Base-by-base conservation (phyloP, 2,888 invertebrate species). In the Calephelis perditalis region DNA sequence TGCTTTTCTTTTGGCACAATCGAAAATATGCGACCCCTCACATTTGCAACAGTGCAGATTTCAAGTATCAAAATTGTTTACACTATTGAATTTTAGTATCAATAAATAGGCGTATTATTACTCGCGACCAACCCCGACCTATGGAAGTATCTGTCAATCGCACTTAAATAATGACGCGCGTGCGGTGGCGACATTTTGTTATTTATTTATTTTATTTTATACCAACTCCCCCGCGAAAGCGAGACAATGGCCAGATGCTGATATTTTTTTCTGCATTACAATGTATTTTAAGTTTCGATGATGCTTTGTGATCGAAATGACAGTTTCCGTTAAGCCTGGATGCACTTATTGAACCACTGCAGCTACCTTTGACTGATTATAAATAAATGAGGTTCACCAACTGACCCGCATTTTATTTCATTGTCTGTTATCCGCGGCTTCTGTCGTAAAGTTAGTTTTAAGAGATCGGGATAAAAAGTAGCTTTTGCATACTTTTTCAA, bases 111-210 rank as follows among this genome's bases (percentile, higher is more conserved):
- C 88, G 88, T 88, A 88, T 86, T 89, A 84, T 89, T 86, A 40
- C 74, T 71, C 68, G 73, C 73, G 52, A 52, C 26, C 70, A 65
- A 67, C 63, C 69, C 68, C 65, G 72, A 63, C 69, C 76, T 65
- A 71, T 84, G 87, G 88, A 88, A 88, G 88, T 89, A 82, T 79
- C 85, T 89, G 89, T 88, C 89, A 88, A 87, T 88, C 86, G 82
- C 71, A 77, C 81, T 80, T 86, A 86, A 88, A 89, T 88, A 86
- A 88, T 86, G 87, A 86, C 82, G 84, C 82, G 84, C 84, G 89
- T 88, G 89, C 87, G 89, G 89, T 86, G 82, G 78, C 80, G 80
- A 79, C 84, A 79, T 86, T 88, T 86, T 87, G 88, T 82, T 81
- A 78, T 79, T 76, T 82, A 86, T 86, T 86, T 84, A 84, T 83